phyloP scores from a whole-genome alignment of 2,113 vertebrate species.

The Octodon degus region DNA sequence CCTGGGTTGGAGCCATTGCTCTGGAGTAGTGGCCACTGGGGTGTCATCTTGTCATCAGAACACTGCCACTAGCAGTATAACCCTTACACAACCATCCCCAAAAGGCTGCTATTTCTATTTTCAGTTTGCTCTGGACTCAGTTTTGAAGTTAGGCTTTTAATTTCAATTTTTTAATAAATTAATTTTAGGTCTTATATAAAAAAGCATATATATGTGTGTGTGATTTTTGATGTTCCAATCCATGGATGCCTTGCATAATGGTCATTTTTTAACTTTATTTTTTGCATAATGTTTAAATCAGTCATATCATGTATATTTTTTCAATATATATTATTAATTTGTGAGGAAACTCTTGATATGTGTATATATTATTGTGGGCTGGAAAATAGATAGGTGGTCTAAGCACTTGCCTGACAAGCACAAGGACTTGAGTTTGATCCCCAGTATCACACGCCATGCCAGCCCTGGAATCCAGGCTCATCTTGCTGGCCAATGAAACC shows the following conservation, averaged over 20 bases:
- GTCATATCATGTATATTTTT: background rate
- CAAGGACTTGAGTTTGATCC: too few relatives aligned
- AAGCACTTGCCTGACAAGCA: too few relatives aligned
- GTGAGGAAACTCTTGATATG: background rate
- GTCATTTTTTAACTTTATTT: background rate
- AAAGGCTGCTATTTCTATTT: background rate
- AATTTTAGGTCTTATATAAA: background rate
- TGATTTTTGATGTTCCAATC: background rate
- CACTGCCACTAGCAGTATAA: background rate
- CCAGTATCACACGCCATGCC: too few relatives aligned
- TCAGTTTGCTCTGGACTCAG: background rate
- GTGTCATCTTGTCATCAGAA: too few relatives aligned
- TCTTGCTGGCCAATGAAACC: too few relatives aligned
- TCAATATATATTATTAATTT: background rate
- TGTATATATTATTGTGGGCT: background rate
- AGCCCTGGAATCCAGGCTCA: too few relatives aligned
- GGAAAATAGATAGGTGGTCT: too few relatives aligned
- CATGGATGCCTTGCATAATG: background rate
- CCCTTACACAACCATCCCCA: background rate
- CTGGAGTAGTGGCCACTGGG: background rate
- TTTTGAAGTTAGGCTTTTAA: background rate
- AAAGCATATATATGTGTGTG: background rate
- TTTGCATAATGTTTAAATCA: background rate
- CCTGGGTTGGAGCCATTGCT: background rate
- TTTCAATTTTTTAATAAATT: background rate